Evolutionary conservation across 2,888 invertebrate genomes (phyloP).

Genomic region (Cosmorhoe ocellata): DNA sequence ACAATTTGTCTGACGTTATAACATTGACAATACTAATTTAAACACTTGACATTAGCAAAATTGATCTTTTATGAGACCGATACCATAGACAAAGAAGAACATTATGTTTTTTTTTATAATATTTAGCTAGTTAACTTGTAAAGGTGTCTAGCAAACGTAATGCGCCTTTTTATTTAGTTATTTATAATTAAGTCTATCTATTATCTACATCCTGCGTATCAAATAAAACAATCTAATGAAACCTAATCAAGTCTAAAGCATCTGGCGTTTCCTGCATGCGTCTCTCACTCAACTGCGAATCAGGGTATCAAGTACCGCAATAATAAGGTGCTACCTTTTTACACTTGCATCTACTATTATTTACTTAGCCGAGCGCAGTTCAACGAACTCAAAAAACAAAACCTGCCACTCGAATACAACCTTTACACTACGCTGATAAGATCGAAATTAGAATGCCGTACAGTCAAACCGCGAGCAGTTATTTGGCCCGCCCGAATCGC

Average conservation of each 20-base stretch:
- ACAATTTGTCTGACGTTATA: too few relatives aligned
- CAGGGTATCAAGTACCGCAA: constrained; percentile 43
- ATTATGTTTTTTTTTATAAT: too few relatives aligned
- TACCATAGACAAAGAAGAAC: too few relatives aligned
- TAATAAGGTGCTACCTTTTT: constrained; percentile 46
- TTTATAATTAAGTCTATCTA: too few relatives aligned
- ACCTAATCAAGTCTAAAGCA: not conserved
- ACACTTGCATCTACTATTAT: constrained; percentile 61
- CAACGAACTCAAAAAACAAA: constrained; percentile 55
- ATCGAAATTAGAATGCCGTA: constrained; percentile 2
- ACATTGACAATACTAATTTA: too few relatives aligned
- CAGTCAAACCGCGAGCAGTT: not conserved
- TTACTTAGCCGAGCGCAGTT: constrained; percentile 64
- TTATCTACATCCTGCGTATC: too few relatives aligned
- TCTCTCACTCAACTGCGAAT: constrained; percentile 13
- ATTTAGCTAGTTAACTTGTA: too few relatives aligned
- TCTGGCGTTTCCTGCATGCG: constrained; percentile 13
- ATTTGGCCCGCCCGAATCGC: constrained; percentile 9
- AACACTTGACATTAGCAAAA: too few relatives aligned
- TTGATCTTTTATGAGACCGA: too few relatives aligned
- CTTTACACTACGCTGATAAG: constrained; percentile 3
- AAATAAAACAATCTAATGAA: constrained; percentile 2
- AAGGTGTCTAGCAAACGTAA: too few relatives aligned
- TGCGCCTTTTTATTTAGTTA: too few relatives aligned
- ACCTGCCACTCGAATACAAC: not conserved